Percentiles rank a stretch among this genome's conserved stretches.
phyloP scores from a whole-genome alignment of 2,888 invertebrate genomes.

The Hyposoter dolosus region DNA sequence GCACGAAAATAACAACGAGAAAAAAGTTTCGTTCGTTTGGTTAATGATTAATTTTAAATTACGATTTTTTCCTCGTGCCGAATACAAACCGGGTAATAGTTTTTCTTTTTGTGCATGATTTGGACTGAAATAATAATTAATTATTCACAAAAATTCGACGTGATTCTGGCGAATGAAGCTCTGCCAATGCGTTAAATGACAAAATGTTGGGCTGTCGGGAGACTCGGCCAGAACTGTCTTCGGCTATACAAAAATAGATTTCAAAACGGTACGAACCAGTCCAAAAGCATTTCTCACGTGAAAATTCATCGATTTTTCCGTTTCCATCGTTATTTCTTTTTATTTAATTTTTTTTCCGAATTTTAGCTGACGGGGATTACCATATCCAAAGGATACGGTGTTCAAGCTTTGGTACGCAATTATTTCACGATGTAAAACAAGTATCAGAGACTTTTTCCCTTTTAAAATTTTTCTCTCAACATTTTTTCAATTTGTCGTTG shows the following conservation, averaged over 20 bases:
- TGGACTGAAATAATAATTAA: neutral
- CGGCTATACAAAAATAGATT: slow-evolving; percentile 82
- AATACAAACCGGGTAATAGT: too few relatives aligned
- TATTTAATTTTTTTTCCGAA: slow-evolving; percentile 49
- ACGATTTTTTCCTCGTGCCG: neutral
- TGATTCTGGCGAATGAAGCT: slow-evolving; percentile 32
- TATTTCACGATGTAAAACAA: slow-evolving; percentile 53
- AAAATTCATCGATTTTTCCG: slow-evolving; percentile 8
- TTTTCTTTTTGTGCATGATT: neutral
- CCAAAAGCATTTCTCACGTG: slow-evolving; percentile 78
- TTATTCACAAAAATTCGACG: neutral
- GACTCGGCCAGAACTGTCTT: slow-evolving; percentile 78
- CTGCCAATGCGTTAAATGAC: slow-evolving; percentile 47
- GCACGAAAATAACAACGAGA: neutral
- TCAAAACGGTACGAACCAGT: slow-evolving; percentile 77
- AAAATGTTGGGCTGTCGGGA: slow-evolving; percentile 77
- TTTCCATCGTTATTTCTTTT: slow-evolving; percentile 9
- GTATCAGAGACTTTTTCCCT: neutral
- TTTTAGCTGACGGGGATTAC: slow-evolving; percentile 72
- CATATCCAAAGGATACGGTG: slow-evolving; percentile 73
- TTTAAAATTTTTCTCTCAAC: neutral
- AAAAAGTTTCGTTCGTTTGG: neutral
- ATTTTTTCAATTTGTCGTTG: neutral
- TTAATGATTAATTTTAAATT: neutral
- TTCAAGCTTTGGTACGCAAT: slow-evolving; percentile 70